Evolutionary conservation across 2,888 invertebrate genomes (phyloP).

Genomic region (Rotaria sp.): DNA sequence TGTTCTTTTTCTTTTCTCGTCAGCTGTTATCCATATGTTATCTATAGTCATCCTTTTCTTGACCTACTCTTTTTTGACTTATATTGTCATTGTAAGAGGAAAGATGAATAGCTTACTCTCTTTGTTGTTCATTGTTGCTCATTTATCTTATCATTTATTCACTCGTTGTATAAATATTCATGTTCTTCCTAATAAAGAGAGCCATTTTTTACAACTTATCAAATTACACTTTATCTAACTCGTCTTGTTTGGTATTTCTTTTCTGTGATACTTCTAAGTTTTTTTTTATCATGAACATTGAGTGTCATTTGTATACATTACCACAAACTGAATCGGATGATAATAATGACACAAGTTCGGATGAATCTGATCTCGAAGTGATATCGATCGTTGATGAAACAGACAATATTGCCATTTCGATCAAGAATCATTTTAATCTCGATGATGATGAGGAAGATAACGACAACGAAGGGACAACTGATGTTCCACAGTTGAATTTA

Average conservation of each 20-base stretch:
- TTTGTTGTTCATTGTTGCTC: too few species aligned
- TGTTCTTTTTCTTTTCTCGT: too few species aligned
- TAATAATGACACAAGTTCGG: background rate
- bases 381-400: background rate
- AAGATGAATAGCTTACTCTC: too few species aligned
- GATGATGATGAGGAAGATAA: background rate
- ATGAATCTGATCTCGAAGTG: constrained; percentile 3
- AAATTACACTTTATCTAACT: too few species aligned
- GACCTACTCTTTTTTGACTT: too few species aligned
- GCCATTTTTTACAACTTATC: too few species aligned
- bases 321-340: background rate
- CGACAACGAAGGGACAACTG: background rate
- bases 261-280: background rate
- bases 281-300: constrained; percentile 6
- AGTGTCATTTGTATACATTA: constrained; percentile 11
- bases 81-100: too few species aligned
- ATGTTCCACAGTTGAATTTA: background rate
- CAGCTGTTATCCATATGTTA: too few species aligned
- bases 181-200: too few species aligned
- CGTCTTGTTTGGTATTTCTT: background rate
- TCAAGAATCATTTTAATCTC: constrained; percentile 1
- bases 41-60: too few species aligned
- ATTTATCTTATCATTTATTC: too few species aligned
- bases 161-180: too few species aligned
- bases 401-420: constrained; percentile 3